Evolutionary conservation across 2,113 vertebrate species (phyloP), one percentile per base, ranked within the genome.

Genomic region (Sminthopsis crassicaudata): DNA sequence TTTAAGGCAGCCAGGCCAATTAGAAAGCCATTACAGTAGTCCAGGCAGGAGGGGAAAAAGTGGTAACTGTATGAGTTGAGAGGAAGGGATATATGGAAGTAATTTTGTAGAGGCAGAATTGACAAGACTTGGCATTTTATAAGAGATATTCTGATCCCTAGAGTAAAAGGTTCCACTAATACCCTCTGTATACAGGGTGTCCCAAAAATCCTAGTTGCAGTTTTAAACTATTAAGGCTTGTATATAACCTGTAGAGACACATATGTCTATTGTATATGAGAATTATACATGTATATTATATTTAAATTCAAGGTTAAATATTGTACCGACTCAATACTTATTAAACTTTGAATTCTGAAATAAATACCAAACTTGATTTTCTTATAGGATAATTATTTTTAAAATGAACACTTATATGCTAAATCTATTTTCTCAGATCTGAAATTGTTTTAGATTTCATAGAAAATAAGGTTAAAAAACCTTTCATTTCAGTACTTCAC

Each of bases 391-490:
- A 30, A 8, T 36, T 14, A 14, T 2, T 6, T n/a, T n/a, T n/a
- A n/a, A n/a, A n/a, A 42, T 8, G 8, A 95, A 94, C 46, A 54
- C 36, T 91, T 88, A 46, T n/a, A 42, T 4, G 36, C 89, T 27
- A 52, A 91, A 90, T 22, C 8, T 0, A 1, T 51, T 55, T 91
- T 46, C 84, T n/a, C 52, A 54, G 93, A 50, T 30, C 46, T 90
- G 84, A 93, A 24, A 92, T 24, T 89, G 55, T 36, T 46, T 93
- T n/a, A 48, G 50, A 27, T 67, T 55, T 60, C 91, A 92, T 0
- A 93, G n/a, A n/a, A 53, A 55, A 51, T 23, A 53, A 90, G 92
- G 91, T 53, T 92, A 90, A 92, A 92, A 97, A 95, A 96, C 48
- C 67, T 89, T 91, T 54, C 16, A 76, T 76, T 16, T 54, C 26